Base-by-base conservation (phyloP, 2,888 invertebrate species). In the Drosophila koepferae region DNA sequence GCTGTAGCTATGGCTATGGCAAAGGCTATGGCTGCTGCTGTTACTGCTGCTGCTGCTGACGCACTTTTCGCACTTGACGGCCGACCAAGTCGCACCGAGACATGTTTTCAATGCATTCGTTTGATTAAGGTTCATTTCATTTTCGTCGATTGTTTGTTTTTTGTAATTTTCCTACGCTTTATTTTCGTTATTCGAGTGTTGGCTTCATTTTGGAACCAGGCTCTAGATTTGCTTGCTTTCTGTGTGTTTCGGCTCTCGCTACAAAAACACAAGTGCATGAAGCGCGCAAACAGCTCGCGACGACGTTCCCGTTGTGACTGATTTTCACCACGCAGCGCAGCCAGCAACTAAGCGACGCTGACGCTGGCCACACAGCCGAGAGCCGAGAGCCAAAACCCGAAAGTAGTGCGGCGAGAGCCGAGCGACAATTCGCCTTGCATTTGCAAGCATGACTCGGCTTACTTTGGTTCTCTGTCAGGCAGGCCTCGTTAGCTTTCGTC, bases 271-370 rank as follows among this genome's bases (percentile, higher is more conserved):
- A 80, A 74, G 65, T 72, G 77, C 80, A 76, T 83, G 79, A 83
- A 79, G 83, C 83, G 83, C 92, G 90, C 91, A 88, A 90, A 92
- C 92, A 92, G 90, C 91, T 92, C 92, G 93, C 93, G 92, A 92
- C 93, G 92, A 93, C 93, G 93, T 92, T 92, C 93, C 93, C 93
- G 92, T 91, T 92, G 91, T 90, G 91, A 93, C 93, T 93, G 92
- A 93, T 90, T 91, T 91, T 91, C 92, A 92, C 91, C 92, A 91
- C 89, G 82, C 68, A 75, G 66, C 70, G 64, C 49, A 66, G 68
- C 49, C 76, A 80, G 80, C 76, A 80, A 55, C 77, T 65, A 72
- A 71, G 70, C 66, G 64, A 76, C 67, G 56, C 72, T 53, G 62
- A 48, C 73, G 53, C 36, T 49, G 49, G 40, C 49, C 41, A 34